phyloP scores from a whole-genome alignment of 2,113 vertebrate species.

The Neotoma lepida region DNA sequence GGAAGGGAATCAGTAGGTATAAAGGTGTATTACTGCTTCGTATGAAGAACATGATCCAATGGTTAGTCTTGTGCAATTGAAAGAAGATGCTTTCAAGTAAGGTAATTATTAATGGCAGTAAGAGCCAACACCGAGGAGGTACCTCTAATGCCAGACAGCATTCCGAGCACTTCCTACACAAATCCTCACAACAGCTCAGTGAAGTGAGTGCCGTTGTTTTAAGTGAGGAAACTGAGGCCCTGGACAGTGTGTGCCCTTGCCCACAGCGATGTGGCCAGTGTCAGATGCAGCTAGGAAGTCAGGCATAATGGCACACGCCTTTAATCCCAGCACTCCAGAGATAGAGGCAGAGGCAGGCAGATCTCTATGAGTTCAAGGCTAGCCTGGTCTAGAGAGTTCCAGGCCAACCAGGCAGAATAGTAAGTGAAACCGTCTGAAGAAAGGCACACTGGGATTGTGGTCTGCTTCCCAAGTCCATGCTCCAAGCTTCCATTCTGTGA shows the following conservation, averaged over 20 bases:
- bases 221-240: not conserved
- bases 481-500: not conserved
- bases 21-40: not conserved
- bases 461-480: not conserved
- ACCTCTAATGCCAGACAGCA: not conserved
- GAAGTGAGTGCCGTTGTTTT: not conserved
- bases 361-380: not conserved
- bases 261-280: not conserved
- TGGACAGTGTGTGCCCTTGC: not conserved
- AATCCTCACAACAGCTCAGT: not conserved
- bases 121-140: not conserved
- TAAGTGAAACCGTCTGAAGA: not conserved
- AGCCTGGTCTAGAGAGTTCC: not conserved
- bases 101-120: not conserved
- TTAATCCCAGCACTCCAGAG: not conserved
- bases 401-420: not conserved
- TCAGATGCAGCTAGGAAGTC: not conserved
- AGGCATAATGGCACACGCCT: not conserved
- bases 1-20: not conserved
- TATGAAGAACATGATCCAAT: not conserved
- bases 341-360: not conserved
- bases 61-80: not conserved
- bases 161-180: not conserved
- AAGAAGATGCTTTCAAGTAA: not conserved
- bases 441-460: not conserved